These are phyloP conservation scores for Drosophila nikananu DNA, from an alignment of 1,140 invertebrate genomes.

Conservation along the genomic window DNA sequence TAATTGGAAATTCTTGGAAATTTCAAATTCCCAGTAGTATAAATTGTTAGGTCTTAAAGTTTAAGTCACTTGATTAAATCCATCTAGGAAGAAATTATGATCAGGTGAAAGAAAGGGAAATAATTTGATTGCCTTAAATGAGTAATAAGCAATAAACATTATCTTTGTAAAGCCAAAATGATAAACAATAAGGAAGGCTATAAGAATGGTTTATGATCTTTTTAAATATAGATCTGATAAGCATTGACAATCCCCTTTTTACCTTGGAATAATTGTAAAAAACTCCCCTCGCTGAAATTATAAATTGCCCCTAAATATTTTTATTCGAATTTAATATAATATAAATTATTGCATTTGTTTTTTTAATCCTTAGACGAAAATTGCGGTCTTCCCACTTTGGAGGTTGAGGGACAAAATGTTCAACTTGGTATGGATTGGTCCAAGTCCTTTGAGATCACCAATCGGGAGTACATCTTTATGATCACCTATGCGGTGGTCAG, in stretches of 20 bases:
- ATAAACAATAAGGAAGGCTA: not conserved
- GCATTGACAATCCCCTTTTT: slow-evolving; percentile 6
- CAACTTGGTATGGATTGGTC: slow-evolving; percentile 42
- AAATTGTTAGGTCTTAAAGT: slow-evolving; percentile 7
- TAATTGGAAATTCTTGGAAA: not conserved
- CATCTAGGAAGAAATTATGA: not conserved
- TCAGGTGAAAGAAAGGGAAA: not conserved
- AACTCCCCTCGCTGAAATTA: not conserved
- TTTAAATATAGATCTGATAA: not conserved
- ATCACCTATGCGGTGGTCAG: slow-evolving; percentile 76
- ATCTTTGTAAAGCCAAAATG: not conserved
- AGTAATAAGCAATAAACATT: slow-evolving; percentile 4
- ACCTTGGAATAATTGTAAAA: not conserved
- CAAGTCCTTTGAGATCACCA: slow-evolving; percentile 54
- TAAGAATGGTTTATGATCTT: not conserved
- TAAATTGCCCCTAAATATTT: not conserved
- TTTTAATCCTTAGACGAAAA: slow-evolving; percentile 25
- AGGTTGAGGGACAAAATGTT: not conserved
- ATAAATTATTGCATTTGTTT: not conserved
- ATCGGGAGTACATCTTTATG: slow-evolving; percentile 73
- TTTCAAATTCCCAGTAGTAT: not conserved
- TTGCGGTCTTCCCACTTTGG: slow-evolving; percentile 39
- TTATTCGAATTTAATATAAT: not conserved
- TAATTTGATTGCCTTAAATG: slow-evolving; percentile 1
- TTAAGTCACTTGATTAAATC: not conserved